Percentiles rank a stretch among this genome's conserved stretches.
Evolutionary conservation across 2,113 vertebrate genomes (phyloP).

Genomic region (Megalops atlanticus): DNA sequence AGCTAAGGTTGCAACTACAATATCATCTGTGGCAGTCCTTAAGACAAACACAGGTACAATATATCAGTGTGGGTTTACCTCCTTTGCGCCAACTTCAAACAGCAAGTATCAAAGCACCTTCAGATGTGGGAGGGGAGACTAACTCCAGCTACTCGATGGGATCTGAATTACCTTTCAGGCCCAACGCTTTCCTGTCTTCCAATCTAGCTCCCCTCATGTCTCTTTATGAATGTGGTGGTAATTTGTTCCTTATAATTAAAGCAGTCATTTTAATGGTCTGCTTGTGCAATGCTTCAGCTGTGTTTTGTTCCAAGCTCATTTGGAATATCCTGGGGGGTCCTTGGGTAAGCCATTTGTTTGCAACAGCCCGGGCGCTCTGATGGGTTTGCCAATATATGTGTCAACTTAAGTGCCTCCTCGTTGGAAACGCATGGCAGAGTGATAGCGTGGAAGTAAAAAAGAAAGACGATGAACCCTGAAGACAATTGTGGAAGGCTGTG

Average conservation of each 20-base stretch:
- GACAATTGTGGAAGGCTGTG: too few species aligned
- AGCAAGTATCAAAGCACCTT: conserved; percentile 28
- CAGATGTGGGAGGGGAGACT: conserved; percentile 2
- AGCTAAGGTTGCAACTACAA: too few species aligned
- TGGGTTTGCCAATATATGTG: too few species aligned
- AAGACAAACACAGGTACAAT: conserved; percentile 15
- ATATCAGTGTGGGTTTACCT: background rate
- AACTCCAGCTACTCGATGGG: background rate
- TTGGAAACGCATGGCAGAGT: too few species aligned
- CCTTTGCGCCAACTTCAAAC: conserved; percentile 10
- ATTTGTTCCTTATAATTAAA: background rate
- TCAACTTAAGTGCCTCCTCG: too few species aligned
- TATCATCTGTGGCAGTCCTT: background rate
- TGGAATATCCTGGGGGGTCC: background rate
- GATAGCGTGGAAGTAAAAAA: too few species aligned
- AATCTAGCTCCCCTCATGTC: background rate
- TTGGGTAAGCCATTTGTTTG: background rate
- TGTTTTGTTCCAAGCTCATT: background rate
- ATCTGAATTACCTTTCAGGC: background rate
- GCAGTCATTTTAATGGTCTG: background rate
- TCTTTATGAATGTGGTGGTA: background rate
- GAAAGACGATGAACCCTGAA: too few species aligned
- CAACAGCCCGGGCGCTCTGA: too few species aligned
- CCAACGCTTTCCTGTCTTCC: background rate
- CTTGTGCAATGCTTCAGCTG: background rate